phyloP scores from a whole-genome alignment of 2,113 vertebrate species.

The Cheirogaleus medius region DNA sequence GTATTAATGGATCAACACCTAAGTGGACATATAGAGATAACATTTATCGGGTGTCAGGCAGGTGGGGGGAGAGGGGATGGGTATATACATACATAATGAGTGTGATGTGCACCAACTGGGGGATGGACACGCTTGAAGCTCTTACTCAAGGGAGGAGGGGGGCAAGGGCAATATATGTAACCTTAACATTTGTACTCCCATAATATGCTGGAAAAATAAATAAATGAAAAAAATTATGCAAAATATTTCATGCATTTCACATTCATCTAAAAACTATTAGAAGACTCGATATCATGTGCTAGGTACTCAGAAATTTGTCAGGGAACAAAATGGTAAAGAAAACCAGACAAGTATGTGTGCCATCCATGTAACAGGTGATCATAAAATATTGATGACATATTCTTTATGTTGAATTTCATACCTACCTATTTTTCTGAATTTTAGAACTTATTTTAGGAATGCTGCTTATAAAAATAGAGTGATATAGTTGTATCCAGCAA shows the following conservation, averaged over 20 bases:
- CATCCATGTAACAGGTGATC: neutral
- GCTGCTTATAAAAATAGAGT: neutral
- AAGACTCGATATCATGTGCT: neutral
- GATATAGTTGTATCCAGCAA: neutral
- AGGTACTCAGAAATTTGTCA: neutral
- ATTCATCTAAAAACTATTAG: neutral
- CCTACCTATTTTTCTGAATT: neutral
- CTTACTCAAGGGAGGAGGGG: too few species aligned
- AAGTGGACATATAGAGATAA: too few species aligned
- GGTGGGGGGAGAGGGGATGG: too few species aligned
- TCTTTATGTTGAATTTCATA: neutral
- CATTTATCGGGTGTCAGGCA: too few species aligned
- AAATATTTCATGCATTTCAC: neutral
- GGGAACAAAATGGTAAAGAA: neutral
- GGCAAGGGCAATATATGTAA: too few species aligned
- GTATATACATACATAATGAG: too few species aligned
- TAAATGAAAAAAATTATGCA: neutral
- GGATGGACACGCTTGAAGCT: too few species aligned
- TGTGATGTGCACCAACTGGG: too few species aligned
- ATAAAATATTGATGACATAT: neutral
- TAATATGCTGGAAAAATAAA: too few species aligned
- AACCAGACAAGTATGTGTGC: neutral
- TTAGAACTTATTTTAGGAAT: neutral
- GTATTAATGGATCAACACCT: too few species aligned
- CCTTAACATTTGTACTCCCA: too few species aligned